Evolutionary conservation across 2,113 vertebrate genomes (phyloP).

Genomic region (Electrona antarctica): DNA sequence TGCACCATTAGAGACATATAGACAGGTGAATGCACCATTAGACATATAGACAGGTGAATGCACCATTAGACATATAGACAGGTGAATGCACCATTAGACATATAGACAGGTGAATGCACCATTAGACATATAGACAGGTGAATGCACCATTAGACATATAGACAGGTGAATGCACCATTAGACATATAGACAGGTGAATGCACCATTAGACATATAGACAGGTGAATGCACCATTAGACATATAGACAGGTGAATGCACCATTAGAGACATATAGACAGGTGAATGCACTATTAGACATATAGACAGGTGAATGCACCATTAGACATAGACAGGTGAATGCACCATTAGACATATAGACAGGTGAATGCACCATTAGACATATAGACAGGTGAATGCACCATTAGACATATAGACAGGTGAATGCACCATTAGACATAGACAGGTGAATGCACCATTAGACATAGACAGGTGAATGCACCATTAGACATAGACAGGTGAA

Average conservation of each 20-base stretch:
- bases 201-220: conserved; percentile 79
- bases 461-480: conserved; percentile 82
- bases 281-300: conserved; percentile 72
- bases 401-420: conserved; percentile 85
- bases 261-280: conserved; percentile 85
- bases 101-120: conserved; percentile 81
- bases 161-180: conserved; percentile 84
- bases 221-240: conserved; percentile 78
- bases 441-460: conserved; percentile 83
- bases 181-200: conserved; percentile 81
- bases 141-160: conserved; percentile 64
- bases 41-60: conserved; percentile 81
- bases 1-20: conserved; percentile 72
- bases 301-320: conserved; percentile 82
- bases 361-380: conserved; percentile 78
- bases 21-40: conserved; percentile 84
- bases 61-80: conserved; percentile 79
- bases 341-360: conserved; percentile 82
- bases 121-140: conserved; percentile 85
- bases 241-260: conserved; percentile 81
- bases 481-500: conserved; percentile 87
- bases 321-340: too few species aligned
- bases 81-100: conserved; percentile 78
- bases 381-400: conserved; percentile 81
- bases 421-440: conserved; percentile 61